phyloP scores from a whole-genome alignment of 2,113 vertebrate genomes.

The Polyodon spathula region DNA sequence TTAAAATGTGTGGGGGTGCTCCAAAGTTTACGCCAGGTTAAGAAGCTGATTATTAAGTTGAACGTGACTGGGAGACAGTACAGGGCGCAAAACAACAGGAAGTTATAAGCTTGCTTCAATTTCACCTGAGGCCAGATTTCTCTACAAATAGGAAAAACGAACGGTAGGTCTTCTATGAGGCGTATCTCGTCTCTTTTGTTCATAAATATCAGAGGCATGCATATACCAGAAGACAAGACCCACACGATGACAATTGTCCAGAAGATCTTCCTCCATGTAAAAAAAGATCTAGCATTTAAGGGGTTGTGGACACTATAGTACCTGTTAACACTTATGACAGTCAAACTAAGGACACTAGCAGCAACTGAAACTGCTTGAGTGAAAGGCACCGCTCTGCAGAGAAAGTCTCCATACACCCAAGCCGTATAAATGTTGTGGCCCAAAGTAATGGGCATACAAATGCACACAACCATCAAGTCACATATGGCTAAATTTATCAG shows the following conservation, averaged over 20 bases:
- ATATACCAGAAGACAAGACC: conserved; percentile 72
- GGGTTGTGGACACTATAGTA: conserved; percentile 82
- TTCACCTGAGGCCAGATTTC: conserved; percentile 77
- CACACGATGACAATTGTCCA: conserved; percentile 71
- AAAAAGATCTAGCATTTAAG: conserved; percentile 70
- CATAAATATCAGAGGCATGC: conserved; percentile 77
- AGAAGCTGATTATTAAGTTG: conserved; percentile 78
- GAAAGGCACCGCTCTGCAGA: conserved; percentile 77
- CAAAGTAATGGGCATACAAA: conserved; percentile 84
- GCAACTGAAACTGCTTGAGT: conserved; percentile 80
- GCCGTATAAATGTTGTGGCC: conserved; percentile 79
- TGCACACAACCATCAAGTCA: conserved; percentile 80
- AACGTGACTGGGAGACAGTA: conserved; percentile 83
- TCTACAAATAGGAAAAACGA: conserved; percentile 70
- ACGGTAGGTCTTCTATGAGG: conserved; percentile 53
- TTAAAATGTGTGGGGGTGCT: conserved; percentile 50
- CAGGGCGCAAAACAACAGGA: conserved; percentile 77
- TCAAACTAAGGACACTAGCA: conserved; percentile 76
- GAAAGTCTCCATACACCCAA: conserved; percentile 82
- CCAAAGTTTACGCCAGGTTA: conserved; percentile 72
- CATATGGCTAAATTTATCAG: conserved; percentile 80
- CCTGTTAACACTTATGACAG: conserved; percentile 77
- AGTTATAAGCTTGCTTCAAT: conserved; percentile 82
- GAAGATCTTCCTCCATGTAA: conserved; percentile 69
- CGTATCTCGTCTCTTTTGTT: conserved; percentile 67